Percentiles rank a stretch among this genome's conserved stretches.
Conservation (phyloP, 2,113 vertebrate genomes). For the Equus przewalskii region DNA sequence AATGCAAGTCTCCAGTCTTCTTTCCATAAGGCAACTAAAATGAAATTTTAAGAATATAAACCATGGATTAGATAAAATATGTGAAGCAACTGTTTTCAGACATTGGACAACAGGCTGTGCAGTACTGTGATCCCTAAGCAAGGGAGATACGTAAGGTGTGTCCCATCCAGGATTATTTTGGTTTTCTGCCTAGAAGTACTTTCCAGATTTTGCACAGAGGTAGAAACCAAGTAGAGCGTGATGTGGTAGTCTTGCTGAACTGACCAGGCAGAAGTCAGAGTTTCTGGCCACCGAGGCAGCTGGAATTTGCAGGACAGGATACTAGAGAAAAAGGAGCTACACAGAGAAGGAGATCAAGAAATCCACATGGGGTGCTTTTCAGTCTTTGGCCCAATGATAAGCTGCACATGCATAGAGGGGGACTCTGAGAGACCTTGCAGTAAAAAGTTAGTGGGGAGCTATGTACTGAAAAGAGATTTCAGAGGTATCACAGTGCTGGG, state of each 20-base stretch:
- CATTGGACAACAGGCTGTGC: background rate
- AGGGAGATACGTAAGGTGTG: background rate
- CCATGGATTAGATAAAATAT: background rate
- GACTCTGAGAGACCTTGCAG: background rate
- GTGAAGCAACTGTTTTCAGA: background rate
- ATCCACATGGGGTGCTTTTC: background rate
- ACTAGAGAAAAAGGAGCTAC: background rate
- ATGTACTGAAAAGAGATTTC: background rate
- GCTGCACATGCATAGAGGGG: background rate
- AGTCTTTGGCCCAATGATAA: background rate
- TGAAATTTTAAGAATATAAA: constrained; percentile 22
- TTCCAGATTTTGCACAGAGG: background rate
- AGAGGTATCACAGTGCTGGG: background rate
- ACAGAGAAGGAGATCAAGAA: background rate
- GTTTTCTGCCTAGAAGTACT: background rate
- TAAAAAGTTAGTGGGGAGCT: background rate
- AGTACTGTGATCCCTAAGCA: background rate
- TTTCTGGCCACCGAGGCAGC: background rate
- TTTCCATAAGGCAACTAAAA: background rate
- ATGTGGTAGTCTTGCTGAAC: background rate
- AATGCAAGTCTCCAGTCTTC: background rate
- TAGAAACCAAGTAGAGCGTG: background rate
- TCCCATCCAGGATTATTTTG: background rate
- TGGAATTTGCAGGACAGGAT: background rate
- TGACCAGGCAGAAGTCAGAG: background rate